Evolutionary conservation across 1,140 invertebrate genomes (phyloP).

Genomic region (Rhagoletis pomonella): DNA sequence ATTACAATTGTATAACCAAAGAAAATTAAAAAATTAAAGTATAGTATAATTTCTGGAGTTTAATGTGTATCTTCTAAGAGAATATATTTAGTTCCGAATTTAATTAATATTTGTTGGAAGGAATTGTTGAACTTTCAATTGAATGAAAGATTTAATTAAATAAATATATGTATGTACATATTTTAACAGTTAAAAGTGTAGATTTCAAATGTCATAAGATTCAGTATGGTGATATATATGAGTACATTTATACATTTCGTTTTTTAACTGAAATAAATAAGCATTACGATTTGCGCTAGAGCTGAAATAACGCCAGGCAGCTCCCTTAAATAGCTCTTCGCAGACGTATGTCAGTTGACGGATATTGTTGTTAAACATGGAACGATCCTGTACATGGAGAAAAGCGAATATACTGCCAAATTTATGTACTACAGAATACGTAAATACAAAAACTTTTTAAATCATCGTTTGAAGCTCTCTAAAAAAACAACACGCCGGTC

Average conservation of each 20-base stretch:
- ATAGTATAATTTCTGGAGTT: too few species aligned
- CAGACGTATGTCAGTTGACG: background rate
- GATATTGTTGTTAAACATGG: too few species aligned
- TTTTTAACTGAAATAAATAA: background rate
- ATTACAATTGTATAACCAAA: too few species aligned
- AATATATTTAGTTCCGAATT: too few species aligned
- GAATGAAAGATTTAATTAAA: too few species aligned
- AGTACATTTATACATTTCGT: background rate
- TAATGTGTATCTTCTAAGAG: too few species aligned
- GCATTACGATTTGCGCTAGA: background rate
- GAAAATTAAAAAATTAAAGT: too few species aligned
- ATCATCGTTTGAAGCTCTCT: conserved; percentile 26
- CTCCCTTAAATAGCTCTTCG: background rate
- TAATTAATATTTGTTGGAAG: too few species aligned
- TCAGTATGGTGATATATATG: background rate
- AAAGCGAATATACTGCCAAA: conserved; percentile 33
- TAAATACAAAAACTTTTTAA: conserved; percentile 41
- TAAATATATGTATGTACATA: too few species aligned
- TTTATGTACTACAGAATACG: conserved; percentile 2
- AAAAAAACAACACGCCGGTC: background rate
- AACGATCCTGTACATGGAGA: background rate
- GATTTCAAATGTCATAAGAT: too few species aligned
- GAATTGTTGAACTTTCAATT: too few species aligned
- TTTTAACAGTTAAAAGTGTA: too few species aligned
- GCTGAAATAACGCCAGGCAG: background rate